These are phyloP conservation scores for Theocolax elegans DNA, from an alignment of 1,140 invertebrate species.

Conservation along the genomic window DNA sequence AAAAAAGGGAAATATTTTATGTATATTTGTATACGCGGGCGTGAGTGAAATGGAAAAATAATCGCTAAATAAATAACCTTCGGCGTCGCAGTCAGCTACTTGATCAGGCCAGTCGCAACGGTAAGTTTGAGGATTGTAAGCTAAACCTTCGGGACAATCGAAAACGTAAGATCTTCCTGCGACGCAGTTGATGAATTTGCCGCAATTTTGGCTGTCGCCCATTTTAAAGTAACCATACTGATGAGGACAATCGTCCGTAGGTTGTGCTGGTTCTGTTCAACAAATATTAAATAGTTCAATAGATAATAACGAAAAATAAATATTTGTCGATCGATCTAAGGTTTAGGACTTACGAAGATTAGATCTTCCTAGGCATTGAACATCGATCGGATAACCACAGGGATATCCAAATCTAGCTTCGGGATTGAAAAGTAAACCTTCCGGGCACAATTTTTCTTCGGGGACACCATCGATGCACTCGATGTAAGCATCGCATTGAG, in stretches of 20 bases:
- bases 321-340: background rate
- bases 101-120: conserved; percentile 90
- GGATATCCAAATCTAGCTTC: conserved; percentile 79
- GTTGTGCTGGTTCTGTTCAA: conserved; percentile 70
- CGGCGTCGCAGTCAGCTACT: conserved; percentile 79
- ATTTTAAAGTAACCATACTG: conserved; percentile 85
- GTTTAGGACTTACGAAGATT: conserved; percentile 78
- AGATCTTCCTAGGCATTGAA: conserved; percentile 78
- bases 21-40: no score
- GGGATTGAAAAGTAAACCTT: conserved; percentile 85
- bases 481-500: conserved; percentile 81
- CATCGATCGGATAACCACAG: conserved; percentile 85
- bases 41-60: no score
- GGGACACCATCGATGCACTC: conserved; percentile 78
- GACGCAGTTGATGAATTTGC: conserved; percentile 86
- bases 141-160: conserved; percentile 85
- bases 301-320: background rate
- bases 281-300: background rate
- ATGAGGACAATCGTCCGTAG: conserved; percentile 84
- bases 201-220: conserved; percentile 79
- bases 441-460: conserved; percentile 83
- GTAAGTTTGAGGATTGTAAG: conserved; percentile 81
- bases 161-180: conserved; percentile 75
- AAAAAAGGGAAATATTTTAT: no score
- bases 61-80: conserved; percentile 70